Conservation (phyloP, 2,113 vertebrate species). For the Polypterus senegalus region DNA sequence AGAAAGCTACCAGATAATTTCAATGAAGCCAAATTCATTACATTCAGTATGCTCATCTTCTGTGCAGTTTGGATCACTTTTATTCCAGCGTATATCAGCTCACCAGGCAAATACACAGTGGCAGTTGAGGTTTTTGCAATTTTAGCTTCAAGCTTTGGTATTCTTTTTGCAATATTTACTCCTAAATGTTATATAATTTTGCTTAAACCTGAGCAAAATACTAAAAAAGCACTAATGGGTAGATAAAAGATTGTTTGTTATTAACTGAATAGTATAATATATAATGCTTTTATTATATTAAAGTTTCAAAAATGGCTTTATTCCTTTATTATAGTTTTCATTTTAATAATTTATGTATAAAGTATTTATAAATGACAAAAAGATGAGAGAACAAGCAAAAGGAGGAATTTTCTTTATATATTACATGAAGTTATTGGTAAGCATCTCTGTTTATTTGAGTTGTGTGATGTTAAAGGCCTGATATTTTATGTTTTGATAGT, state of each 20-base stretch:
- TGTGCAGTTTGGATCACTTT: constrained; percentile 45
- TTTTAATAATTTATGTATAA: too few relatives aligned
- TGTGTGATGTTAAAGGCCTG: too few relatives aligned
- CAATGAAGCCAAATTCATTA: constrained; percentile 42
- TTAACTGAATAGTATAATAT: too few relatives aligned
- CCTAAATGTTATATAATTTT: constrained; percentile 53
- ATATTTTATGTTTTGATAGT: too few relatives aligned
- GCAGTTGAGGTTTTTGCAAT: constrained; percentile 51
- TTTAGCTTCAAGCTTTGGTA: constrained; percentile 48
- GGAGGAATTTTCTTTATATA: too few relatives aligned
- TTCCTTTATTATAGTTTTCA: too few relatives aligned
- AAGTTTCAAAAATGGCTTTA: too few relatives aligned
- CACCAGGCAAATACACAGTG: constrained; percentile 45
- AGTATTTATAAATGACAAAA: too few relatives aligned
- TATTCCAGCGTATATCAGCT: constrained; percentile 45
- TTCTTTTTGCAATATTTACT: constrained; percentile 40
- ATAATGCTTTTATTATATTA: too few relatives aligned
- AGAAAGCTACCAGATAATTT: constrained; percentile 36
- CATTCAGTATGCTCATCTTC: constrained; percentile 53
- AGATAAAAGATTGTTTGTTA: constrained; percentile 2
- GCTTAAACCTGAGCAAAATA: constrained; percentile 43
- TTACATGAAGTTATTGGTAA: too few relatives aligned
- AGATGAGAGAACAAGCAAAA: too few relatives aligned
- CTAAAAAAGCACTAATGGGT: constrained; percentile 39
- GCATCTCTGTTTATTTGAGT: too few relatives aligned